Conservation (phyloP, 2,797 vertebrate species). For the Adrianichthys oophorus region DNA sequence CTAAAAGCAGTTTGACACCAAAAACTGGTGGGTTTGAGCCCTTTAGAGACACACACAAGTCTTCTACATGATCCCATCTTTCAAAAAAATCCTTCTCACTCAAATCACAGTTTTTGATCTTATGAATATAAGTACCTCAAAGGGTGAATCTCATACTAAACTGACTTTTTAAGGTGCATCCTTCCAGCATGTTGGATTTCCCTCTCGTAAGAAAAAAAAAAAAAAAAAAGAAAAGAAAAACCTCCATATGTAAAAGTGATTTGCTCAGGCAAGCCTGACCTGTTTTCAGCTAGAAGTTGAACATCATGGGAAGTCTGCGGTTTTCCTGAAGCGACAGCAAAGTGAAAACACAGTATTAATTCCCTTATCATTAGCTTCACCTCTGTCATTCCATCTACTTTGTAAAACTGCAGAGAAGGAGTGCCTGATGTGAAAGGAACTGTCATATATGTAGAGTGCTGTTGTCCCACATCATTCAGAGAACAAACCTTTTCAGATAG, state of each 20-base stretch:
- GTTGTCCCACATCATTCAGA: constrained; percentile 98
- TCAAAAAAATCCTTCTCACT: constrained; percentile 49
- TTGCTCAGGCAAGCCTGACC: constrained; percentile 51
- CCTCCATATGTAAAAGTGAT: constrained; percentile 19
- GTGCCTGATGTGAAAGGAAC: constrained; percentile 89
- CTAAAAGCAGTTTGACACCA: constrained; percentile 55
- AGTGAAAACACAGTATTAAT: constrained; percentile 75
- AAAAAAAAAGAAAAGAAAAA: constrained; percentile 28
- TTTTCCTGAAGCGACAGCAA: constrained; percentile 56
- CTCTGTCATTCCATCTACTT: constrained; percentile 70
- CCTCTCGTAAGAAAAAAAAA: constrained; percentile 3
- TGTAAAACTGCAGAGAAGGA: constrained; percentile 65
- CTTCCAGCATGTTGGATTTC: constrained; percentile 35
- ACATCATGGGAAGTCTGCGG: constrained; percentile 41
- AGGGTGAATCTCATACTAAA: constrained; percentile 36
- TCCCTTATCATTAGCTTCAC: constrained; percentile 70
- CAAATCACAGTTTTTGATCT: constrained; percentile 53
- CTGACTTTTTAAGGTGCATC: constrained; percentile 39
- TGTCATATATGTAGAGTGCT: constrained; percentile 92
- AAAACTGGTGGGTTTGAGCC: constrained; percentile 52
- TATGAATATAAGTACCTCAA: constrained; percentile 54
- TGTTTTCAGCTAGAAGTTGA: constrained; percentile 54
- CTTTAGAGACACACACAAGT: constrained; percentile 48
- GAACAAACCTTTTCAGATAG: constrained; percentile 99
- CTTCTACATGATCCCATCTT: constrained; percentile 62